These are phyloP conservation scores for Crossaster papposus DNA, from an alignment of 53 echinoderm and acorn worm genomes.

Conservation along the genomic window DNA sequence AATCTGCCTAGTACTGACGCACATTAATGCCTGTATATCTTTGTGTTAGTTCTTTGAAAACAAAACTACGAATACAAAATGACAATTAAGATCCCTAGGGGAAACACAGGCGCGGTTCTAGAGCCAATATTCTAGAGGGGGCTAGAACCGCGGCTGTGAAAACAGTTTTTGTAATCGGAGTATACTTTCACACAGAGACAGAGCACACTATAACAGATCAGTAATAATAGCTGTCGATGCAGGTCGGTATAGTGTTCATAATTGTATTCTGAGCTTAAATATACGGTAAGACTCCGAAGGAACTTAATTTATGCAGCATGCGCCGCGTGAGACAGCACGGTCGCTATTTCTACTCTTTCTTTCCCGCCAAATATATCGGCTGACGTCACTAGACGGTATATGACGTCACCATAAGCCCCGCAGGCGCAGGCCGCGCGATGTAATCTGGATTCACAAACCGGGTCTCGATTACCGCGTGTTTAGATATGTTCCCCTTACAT, in stretches of 20 bases:
- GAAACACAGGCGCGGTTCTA: too few species aligned
- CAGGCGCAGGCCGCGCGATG: constrained; percentile 12
- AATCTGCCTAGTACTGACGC: background rate
- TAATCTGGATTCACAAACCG: constrained; percentile 10
- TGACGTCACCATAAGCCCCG: constrained; percentile 30
- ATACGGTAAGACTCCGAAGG: background rate
- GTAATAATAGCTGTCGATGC: too few species aligned
- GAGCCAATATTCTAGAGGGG: too few species aligned
- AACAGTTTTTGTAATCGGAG: too few species aligned
- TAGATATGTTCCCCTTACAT: background rate
- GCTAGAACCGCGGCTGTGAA: too few species aligned
- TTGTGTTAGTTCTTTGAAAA: background rate
- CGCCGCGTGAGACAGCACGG: background rate
- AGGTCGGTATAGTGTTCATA: too few species aligned
- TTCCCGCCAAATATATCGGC: constrained; percentile 30
- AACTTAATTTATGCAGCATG: background rate
- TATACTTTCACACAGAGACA: too few species aligned
- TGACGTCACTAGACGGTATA: constrained; percentile 40
- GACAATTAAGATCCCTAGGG: too few species aligned
- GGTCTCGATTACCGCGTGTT: constrained; percentile 21
- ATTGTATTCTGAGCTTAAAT: background rate
- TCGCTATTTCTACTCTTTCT: background rate
- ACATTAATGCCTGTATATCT: background rate
- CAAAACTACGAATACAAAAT: too few species aligned
- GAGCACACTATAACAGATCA: too few species aligned